phyloP scores from a whole-genome alignment of 53 echinoderm and acorn worm genomes.

The Henricia sp. region DNA sequence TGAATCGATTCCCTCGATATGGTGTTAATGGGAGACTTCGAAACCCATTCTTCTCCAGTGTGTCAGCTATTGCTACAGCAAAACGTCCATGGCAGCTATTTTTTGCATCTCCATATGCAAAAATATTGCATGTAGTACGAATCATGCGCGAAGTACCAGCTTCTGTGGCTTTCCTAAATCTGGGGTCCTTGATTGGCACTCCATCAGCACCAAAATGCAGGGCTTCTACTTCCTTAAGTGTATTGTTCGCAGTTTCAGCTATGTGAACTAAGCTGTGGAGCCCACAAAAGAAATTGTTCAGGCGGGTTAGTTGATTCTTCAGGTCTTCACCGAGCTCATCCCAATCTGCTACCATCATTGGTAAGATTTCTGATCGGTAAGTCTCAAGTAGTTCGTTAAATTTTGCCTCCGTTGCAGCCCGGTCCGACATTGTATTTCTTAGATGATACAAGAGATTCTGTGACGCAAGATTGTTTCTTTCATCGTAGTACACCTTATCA shows the following conservation, averaged over 20 bases:
- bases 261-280: conserved; percentile 66
- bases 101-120: conserved; percentile 67
- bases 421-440: conserved; percentile 65
- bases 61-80: not conserved
- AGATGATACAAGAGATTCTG: conserved; percentile 36
- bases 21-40: conserved; percentile 50
- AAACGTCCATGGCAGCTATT: conserved; percentile 60
- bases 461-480: conserved; percentile 11
- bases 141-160: conserved; percentile 34
- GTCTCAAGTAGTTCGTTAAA: conserved; percentile 62
- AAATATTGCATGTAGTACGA: conserved; percentile 57
- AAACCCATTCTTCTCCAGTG: conserved; percentile 34
- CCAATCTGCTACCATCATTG: conserved; percentile 31
- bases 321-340: conserved; percentile 26
- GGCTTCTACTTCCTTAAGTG: conserved; percentile 43
- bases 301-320: conserved; percentile 18
- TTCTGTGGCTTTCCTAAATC: conserved; percentile 46
- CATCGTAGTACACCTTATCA: conserved; percentile 19
- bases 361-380: conserved; percentile 54
- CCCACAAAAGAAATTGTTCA: conserved; percentile 68
- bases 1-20: conserved; percentile 30
- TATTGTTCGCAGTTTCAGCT: conserved; percentile 47
- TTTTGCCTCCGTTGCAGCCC: conserved; percentile 55
- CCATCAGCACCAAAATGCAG: conserved; percentile 24
- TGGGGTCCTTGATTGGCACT: conserved; percentile 45